Evolutionary conservation across 1,140 invertebrate species (phyloP), one percentile per base, ranked within the genome.

Genomic region (Tenebrio molitor): DNA sequence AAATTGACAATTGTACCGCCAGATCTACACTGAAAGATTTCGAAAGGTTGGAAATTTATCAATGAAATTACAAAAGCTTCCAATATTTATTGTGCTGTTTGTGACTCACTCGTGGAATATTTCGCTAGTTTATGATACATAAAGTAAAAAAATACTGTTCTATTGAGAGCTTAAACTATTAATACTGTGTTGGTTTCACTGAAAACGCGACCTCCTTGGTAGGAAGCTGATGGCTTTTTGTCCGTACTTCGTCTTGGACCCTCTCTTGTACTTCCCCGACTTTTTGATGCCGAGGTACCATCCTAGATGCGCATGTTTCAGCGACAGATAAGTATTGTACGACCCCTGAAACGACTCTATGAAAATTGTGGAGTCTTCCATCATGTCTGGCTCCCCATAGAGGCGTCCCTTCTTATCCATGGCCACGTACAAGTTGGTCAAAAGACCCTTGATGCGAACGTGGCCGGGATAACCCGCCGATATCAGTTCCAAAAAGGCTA

Each of bases 201-300:
- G 69, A 67, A 80, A 77, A 65, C 71, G 75, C 5, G 65, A 73
- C 44, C 81, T 74, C 73, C 84, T 80, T 2, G 87, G 84, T 58
- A 88, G 77, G 80, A 91, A 91, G 75, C 88, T 86, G 70, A 88
- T 86, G 1, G 90, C 87, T 78, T 89, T 89, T 79, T 91, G 89
- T 8, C 87, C 86, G 81, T 84, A 87, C 17, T 77, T 82, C 0
- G 90, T 91, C 76, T 85, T 86, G 1, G 84, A 78, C 0, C 88
- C 90, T 6, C 84, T 81, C 78, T 91, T 91, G 15, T 85, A 80
- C 71, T 87, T 86, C 8, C 89, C 89, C 21, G 86, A 88, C 76
- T 87, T 89, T 74, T 91, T 91, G 42, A 91, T 85, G 4, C 86
- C 90, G 14, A 91, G 80, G 84, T 89, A 91, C 88, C 89, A 91